Evolutionary conservation across 2,113 vertebrate species (phyloP).

Genomic region (Rhinopomastus cyanomelas): DNA sequence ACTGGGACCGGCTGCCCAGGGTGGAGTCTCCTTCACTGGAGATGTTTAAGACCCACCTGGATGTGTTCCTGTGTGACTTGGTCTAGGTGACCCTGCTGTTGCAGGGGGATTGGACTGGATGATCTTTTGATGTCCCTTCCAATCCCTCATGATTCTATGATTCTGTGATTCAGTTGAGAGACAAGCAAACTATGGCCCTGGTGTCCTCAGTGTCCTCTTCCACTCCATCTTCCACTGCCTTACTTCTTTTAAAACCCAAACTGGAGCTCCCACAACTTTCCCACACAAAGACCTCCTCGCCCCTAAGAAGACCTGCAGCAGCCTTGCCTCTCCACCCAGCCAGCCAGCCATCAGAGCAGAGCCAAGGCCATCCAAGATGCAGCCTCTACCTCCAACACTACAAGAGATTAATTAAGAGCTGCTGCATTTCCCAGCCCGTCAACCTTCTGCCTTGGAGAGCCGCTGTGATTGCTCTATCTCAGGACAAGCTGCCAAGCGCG

Average conservation of each 20-base stretch:
- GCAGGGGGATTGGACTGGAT: no score
- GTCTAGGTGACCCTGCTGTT: no score
- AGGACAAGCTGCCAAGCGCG: slow-evolving; percentile 19
- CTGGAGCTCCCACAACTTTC: rapidly evolving
- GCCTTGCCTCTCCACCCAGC: neutral
- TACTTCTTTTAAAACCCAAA: neutral
- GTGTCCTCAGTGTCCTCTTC: neutral
- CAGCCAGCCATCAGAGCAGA: rapidly evolving
- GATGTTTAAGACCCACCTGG: no score
- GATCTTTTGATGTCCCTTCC: no score
- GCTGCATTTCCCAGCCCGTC: neutral
- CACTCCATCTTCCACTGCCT: neutral
- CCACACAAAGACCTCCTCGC: rapidly evolving
- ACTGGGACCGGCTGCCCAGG: no score
- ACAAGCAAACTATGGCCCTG: rapidly evolving
- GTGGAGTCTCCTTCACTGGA: no score
- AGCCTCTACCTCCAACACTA: neutral
- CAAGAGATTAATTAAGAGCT: neutral
- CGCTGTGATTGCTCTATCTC: slow-evolving; percentile 3
- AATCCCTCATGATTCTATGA: no score
- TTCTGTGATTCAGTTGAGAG: neutral
- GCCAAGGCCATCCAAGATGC: rapidly evolving
- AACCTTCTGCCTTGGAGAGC: neutral
- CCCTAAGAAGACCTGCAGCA: rapidly evolving
- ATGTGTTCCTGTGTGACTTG: no score